Conservation (phyloP, 2,888 invertebrate species). For the Hylaea fasciaria region DNA sequence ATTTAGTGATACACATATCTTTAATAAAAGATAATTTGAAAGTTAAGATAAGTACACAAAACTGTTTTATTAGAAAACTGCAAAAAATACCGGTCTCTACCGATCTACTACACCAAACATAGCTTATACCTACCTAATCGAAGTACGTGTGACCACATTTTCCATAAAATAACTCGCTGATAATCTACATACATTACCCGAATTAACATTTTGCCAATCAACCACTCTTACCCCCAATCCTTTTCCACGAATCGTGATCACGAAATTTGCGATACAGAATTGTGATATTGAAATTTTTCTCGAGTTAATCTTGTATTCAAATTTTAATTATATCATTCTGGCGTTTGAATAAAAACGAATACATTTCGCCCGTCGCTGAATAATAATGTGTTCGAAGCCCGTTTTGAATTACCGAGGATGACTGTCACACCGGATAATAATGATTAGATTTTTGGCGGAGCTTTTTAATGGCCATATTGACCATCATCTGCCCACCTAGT, state of each 20-base stretch:
- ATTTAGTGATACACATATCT: too few species aligned
- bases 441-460: constrained; percentile 42
- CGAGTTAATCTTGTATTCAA: constrained; percentile 82
- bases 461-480: too few species aligned
- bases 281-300: constrained; percentile 73
- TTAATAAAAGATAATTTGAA: too few species aligned
- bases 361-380: constrained; percentile 77
- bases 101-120: too few species aligned
- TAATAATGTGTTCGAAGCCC: constrained; percentile 71
- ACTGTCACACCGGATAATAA: constrained; percentile 61
- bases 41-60: too few species aligned
- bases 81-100: too few species aligned
- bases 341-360: constrained; percentile 83
- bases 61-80: too few species aligned
- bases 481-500: too few species aligned
- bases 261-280: constrained; percentile 47
- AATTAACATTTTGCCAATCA: constrained; percentile 9
- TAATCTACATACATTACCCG: constrained; percentile 21
- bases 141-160: background rate
- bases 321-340: constrained; percentile 83
- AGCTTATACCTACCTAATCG: too few species aligned
- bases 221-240: constrained; percentile 24
- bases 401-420: constrained; percentile 61
- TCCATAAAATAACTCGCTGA: background rate
- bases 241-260: constrained; percentile 51